Evolutionary conservation across 2,888 invertebrate species (phyloP), one percentile per base, ranked within the genome.

Genomic region (Tuberolachnus salignus): DNA sequence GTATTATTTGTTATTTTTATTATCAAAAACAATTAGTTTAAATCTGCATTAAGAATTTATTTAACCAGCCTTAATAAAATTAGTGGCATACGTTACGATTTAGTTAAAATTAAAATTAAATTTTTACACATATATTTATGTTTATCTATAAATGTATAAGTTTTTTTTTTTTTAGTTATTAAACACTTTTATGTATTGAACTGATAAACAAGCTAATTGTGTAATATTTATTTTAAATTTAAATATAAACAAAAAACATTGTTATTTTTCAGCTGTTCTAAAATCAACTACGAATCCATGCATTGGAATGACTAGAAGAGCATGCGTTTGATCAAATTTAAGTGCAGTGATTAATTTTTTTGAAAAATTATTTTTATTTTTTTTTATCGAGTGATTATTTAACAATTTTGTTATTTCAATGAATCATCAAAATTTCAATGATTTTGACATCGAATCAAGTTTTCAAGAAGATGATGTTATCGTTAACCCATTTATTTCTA

Each of bases 381-480:
- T 66, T 57, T 46, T 42, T 42, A 64, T 74, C 1, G 6, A 26
- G 53, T 75, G 64, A 57, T 64, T 34, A 49, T 26, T 59, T 51
- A 34, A 67, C 19, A 42, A 69, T 0, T 46, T 51, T 74, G 63
- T 11, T 51, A 23, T 66, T 55, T 44, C 53, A 67, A 78, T 78
- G 78, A 59, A 59, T 69, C 59, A 67, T 51, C 78, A 78, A 59
- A 59, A 78, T 59, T 78, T 78, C 57, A 78, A 78, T 42, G 78
- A 78, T 78, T 78, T 78, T 42, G 78, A 78, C 14, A 78, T 78
- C 16, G 78, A 78, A 34, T 78, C 78, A 51, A 67, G 78, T 78
- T 78, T 78, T 42, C 78, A 78, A 69, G 67, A 78, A 78, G 78
- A 78, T 21, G 78, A 78, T n/a, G 69, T 67, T 78, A 34, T 78